Base-by-base conservation (phyloP, 2,113 vertebrate species). In the Fulmarus glacialis region DNA sequence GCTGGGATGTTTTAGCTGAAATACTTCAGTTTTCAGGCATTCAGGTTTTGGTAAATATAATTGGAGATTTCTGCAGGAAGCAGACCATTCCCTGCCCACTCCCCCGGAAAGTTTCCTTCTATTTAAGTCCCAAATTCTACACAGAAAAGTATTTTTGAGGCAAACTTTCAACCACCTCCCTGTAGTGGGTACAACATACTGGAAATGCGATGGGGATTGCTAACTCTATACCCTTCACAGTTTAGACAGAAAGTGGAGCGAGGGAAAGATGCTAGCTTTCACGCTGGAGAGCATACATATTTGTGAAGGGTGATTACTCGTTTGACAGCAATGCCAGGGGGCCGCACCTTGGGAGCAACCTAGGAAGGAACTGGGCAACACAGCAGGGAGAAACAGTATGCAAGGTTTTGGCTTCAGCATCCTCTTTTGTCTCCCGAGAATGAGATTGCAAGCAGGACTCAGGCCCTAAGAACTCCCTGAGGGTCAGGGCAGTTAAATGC, bases 201-300 rank as follows among this genome's bases (percentile, higher is more conserved):
- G 11, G n/a, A 93, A 63, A 59, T 2, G 8, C 7, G 15, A 20
- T 17, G 15, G 42, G 22, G 34, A 38, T 30, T 81, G 26, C 10
- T 68, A 68, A 50, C 6, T 48, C 53, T 27, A 4, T 5, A 47
- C 5, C 20, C 43, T 42, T 66, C 52, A 66, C 9, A 26, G 38
- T 30, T 80, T 38, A 32, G 36, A 27, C 0, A 82, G 47, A 59
- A 89, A 52, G 32, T 4, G 30, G 38, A 64, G 26, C 5, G 38
- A 64, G 27, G 21, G n/a, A 45, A 79, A 50, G 19, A 75, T 15
- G 11, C 4, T 45, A 45, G 18, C 43, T 82, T 71, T 72, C n/a
- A 50, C 2, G 1, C 4, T 21, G 58, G 23, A 75, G 4, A 72
- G 4, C 0, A 1, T 21, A n/a, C 9, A 0, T 23, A 47, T 43